phyloP scores from a whole-genome alignment of 2,888 invertebrate species.

The Tenthredo distinguenda region DNA sequence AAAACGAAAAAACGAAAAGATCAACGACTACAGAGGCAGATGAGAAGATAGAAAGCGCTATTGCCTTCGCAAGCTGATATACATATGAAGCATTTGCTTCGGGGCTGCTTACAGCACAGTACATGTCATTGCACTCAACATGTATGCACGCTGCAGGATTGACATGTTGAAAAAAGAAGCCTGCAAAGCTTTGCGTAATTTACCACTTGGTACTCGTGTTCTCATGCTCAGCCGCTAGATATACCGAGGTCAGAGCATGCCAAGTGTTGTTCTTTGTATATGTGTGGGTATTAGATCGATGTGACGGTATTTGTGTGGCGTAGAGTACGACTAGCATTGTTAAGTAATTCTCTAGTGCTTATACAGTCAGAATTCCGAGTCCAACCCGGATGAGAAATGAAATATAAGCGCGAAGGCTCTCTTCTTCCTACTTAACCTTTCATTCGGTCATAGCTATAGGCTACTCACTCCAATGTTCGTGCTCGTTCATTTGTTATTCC shows the following conservation, averaged over 20 bases:
- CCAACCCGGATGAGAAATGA: background rate
- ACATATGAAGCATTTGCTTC: background rate
- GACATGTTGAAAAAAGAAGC: background rate
- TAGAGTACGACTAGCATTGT: background rate
- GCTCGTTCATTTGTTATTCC: slow-evolving; percentile 23
- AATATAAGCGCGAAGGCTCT: slow-evolving; percentile 8
- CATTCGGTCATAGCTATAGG: slow-evolving; percentile 5
- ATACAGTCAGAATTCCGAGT: background rate
- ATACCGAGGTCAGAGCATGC: background rate
- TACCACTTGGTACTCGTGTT: background rate
- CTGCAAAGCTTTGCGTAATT: slow-evolving; percentile 3
- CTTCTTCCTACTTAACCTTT: background rate
- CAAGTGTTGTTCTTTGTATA: background rate
- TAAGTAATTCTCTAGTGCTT: background rate
- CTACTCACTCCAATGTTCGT: slow-evolving; percentile 17
- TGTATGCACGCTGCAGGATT: background rate
- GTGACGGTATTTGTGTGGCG: background rate
- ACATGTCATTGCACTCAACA: background rate
- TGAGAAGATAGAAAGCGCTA: slow-evolving; percentile 1
- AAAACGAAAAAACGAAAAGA: slow-evolving; percentile 15
- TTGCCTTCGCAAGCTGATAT: background rate
- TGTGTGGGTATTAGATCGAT: background rate
- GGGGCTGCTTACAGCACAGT: background rate
- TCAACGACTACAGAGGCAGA: background rate
- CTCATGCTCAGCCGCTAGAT: background rate